A percentile compares a stretch with the other conserved stretches of the same genome.
These are phyloP conservation scores for Aporrectodea caliginosa DNA, from an alignment of 1,140 invertebrate genomes.

Conservation along the genomic window DNA sequence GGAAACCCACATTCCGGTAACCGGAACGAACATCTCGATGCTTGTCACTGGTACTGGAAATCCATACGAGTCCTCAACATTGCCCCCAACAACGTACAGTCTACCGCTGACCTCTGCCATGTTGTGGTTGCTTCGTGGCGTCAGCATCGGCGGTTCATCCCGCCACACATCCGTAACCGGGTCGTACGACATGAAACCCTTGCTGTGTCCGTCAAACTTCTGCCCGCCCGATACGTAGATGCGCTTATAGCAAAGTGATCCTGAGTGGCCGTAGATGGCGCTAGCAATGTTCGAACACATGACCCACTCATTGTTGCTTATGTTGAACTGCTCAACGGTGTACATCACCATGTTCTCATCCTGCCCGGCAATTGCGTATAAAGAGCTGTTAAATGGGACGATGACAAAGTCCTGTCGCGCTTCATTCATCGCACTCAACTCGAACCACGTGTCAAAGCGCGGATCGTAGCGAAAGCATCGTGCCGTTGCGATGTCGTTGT, in stretches of 20 bases:
- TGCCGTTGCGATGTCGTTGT: constrained; percentile 53
- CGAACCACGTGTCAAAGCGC: constrained; percentile 52
- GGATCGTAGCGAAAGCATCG: constrained; percentile 55
- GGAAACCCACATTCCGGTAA: constrained; percentile 47
- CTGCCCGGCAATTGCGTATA: constrained; percentile 51
- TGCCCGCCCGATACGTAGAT: constrained; percentile 52
- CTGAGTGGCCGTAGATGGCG: constrained; percentile 50
- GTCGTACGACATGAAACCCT: constrained; percentile 43
- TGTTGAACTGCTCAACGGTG: constrained; percentile 49
- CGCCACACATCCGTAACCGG: constrained; percentile 45
- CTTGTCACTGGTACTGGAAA: constrained; percentile 48
- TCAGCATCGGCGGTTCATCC: constrained; percentile 44
- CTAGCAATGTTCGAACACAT: constrained; percentile 45
- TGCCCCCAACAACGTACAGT: constrained; percentile 49
- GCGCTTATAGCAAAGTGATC: constrained; percentile 42
- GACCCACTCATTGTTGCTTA: constrained; percentile 51
- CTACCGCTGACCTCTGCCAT: constrained; percentile 45
- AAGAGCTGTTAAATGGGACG: constrained; percentile 40
- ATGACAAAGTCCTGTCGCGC: constrained; percentile 54
- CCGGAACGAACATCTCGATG: constrained; percentile 45
- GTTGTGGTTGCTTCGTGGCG: constrained; percentile 47
- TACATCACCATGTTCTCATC: constrained; percentile 54
- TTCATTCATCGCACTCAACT: constrained; percentile 54
- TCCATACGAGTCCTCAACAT: constrained; percentile 49
- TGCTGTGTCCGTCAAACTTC: constrained; percentile 47